Base-by-base conservation (phyloP, 2,113 vertebrate species). In the Zapornia atra region DNA sequence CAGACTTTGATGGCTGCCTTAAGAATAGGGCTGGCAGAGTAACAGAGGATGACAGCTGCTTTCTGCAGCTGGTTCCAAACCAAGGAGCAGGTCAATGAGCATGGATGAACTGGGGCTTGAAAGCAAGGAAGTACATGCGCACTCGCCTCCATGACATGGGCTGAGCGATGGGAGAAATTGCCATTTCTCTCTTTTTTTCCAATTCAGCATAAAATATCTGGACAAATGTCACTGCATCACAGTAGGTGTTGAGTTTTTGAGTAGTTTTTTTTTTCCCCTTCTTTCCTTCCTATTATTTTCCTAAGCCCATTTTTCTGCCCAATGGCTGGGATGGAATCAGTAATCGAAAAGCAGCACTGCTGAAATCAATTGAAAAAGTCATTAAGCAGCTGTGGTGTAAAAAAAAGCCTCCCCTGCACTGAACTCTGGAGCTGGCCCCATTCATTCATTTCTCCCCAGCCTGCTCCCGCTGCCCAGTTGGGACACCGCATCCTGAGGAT, bases 351-450 rank as follows among this genome's bases (percentile, higher is more conserved):
- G 69, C 87, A 12, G 57, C 44, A 1, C 92, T 94, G 83, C 92
- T 97, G 88, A 95, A 97, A 97, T 97, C 96, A 97, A 92, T 96
- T 91, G 94, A 94, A 96, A 96, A 98, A 94, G 69, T 84, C 90
- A 97, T 96, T 96, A 94, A 82, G 65, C 91, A 96, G 84, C 79
- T 95, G 80, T 66, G 42, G 61, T 90, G 61, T 88, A 86, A 90
- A 96, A 40, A 93, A 93, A 94, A 82, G 12, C 75, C 66, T 93
- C 77, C 50, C 75, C 59, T 53, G 20, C 69, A 31, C 96, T 73
- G 61, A 90, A 96, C 86, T 90, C 78, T 69, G 42, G 86, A 93
- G 76, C 72, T 76, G 63, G 54, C 51, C 48, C 93, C 86, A 82
- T 95, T 63, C 91, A 95, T 94, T 57, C 90, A 22, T 46, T 91